Evolutionary conservation across 2,888 invertebrate genomes (phyloP), one percentile per base, ranked within the genome.

Genomic region (Euphydryas editha): DNA sequence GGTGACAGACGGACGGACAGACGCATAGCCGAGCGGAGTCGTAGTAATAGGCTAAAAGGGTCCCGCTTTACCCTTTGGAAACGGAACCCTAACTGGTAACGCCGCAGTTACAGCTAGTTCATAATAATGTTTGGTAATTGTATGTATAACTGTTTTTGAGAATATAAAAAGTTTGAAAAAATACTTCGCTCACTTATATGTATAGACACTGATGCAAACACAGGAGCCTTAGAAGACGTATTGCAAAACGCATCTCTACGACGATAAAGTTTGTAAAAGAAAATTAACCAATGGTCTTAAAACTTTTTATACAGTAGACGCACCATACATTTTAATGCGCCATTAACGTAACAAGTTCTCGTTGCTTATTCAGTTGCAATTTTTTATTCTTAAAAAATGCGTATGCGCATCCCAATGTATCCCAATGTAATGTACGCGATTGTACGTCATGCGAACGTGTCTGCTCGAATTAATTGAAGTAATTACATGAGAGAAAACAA

Each of bases 401-500:
- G 84, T 87, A 76, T 78, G 85, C 85, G 86, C 87, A 87, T 84
- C 71, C 76, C 78, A 85, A 85, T 86, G 85, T n/a, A n/a, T n/a
- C n/a, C n/a, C n/a, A n/a, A n/a, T n/a, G n/a, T n/a, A n/a, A 88
- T 85, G 85, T 87, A 81, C 78, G 71, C 54, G 75, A 76, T 76
- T 82, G 80, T 79, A 76, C 83, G 85, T 86, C 86, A 85, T 82
- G 85, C 85, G 79, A 76, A 77, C 81, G 84, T 76, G 79, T 85
- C 81, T 83, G 82, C 86, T 83, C 75, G 87, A 86, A 85, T 89
- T 92, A 92, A 92, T 92, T 88, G 86, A 80, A 75, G 83, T 80
- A 88, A 90, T 91, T 90, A 88, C 81, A 76, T 75, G 82, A 84
- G 83, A 88, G 87, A 90, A 91, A 89, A 90, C 85, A 90, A 88